Base-by-base conservation (phyloP, 2,113 vertebrate genomes). In the Tautogolabrus adspersus region DNA sequence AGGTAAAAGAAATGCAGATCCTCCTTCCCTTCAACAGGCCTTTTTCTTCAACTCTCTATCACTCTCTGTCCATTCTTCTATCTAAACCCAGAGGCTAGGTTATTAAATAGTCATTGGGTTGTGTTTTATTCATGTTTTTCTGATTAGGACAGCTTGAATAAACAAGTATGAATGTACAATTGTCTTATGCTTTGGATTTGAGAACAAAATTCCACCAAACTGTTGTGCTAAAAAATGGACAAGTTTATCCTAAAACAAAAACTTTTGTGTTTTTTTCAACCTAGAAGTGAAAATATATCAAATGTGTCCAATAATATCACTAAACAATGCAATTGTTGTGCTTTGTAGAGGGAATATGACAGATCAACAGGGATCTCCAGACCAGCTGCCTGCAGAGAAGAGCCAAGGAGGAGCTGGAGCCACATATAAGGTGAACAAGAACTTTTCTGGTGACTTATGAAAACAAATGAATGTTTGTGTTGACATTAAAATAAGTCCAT, bases 301-400 rank as follows among this genome's bases (percentile, higher is more conserved):
- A 22, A 66, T 18, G 15, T 21, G 0, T 1, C 6, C 8, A 51
- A n/a, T 56, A n/a, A 55, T 9, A 7, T 8, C 13, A 64, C n/a
- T 40, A n/a, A 74, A 52, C 40, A 16, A 22, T 72, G 12, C 51
- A 0, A 51, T 23, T 66, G 15, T 23, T 90, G 52, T 81, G 66
- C 30, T 69, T 77, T 82, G 37, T 47, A 83, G 66, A 72, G 42
- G 72, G 46, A 91, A 85, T 74, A 97, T 97, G 96, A 95, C 94
- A 0, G 96, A 96, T 77, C 94, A 95, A 79, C 96, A 95, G 9
- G 92, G 95, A 58, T 86, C 88, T 11, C 95, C 95, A 0, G 96
- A 97, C 87, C 95, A 96, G 92, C 93, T 94, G 82, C 94, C 92
- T 0, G 94, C 95, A 56, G 95, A 95, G 71, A 96, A 96, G 88